These are phyloP conservation scores for Lepisosteus osseus DNA, from an alignment of 2,113 vertebrate genomes.

Conservation along the genomic window DNA sequence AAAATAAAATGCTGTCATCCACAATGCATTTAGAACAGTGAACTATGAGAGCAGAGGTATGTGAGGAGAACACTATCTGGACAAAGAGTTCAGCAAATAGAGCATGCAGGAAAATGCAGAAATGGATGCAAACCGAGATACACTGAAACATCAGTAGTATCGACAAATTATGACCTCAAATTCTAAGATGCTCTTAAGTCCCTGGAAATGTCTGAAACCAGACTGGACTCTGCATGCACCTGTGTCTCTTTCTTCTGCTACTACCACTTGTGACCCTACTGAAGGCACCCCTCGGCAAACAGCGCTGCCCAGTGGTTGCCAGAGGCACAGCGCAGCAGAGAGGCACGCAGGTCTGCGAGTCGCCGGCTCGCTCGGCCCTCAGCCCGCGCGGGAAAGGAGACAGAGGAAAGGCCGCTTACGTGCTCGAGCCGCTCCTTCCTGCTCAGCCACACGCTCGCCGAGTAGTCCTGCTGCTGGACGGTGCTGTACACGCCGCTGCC, in stretches of 20 bases:
- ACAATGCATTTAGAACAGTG: not conserved
- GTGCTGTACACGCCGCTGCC: slow-evolving; percentile 75
- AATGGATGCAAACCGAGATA: too few species aligned
- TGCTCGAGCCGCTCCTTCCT: slow-evolving; percentile 86
- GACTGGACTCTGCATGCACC: not conserved
- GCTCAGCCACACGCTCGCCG: slow-evolving; percentile 85
- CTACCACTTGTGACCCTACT: not conserved
- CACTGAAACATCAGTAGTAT: not conserved
- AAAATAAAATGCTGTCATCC: not conserved
- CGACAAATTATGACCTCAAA: not conserved
- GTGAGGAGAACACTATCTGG: not conserved
- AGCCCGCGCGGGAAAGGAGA: too few species aligned
- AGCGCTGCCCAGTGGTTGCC: too few species aligned
- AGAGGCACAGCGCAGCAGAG: not conserved
- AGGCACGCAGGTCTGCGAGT: not conserved
- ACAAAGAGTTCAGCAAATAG: not conserved
- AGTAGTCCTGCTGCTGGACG: slow-evolving; percentile 88
- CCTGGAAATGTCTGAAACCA: not conserved
- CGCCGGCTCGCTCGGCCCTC: not conserved
- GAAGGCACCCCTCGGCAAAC: too few species aligned
- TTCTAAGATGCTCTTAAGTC: not conserved
- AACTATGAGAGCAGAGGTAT: not conserved
- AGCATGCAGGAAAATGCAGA: too few species aligned
- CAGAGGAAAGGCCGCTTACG: slow-evolving; percentile 62
- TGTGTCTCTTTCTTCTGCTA: not conserved